Conservation (phyloP, 2,113 vertebrate genomes). For the Bufo bufo region DNA sequence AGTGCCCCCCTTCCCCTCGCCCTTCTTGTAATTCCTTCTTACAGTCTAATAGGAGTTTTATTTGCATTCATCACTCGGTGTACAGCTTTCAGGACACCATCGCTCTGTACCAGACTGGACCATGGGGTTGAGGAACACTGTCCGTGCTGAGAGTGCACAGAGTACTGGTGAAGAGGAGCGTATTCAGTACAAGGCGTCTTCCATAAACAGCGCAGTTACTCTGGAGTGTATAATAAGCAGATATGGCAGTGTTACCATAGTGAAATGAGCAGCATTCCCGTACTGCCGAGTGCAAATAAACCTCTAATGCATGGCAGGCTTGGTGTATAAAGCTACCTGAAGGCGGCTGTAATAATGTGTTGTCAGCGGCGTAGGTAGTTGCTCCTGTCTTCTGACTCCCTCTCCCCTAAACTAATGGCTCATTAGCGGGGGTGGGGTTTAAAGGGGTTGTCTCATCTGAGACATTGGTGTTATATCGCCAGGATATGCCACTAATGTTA, state of each 20-base stretch:
- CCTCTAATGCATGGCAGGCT: neutral
- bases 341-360: neutral
- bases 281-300: neutral
- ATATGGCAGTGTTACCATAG: constrained; percentile 16
- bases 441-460: too few species aligned
- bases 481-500: too few species aligned
- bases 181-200: neutral
- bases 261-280: neutral
- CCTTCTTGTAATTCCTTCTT: neutral
- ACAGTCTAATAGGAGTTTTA: neutral
- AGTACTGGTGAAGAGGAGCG: neutral
- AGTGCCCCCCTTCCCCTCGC: neutral
- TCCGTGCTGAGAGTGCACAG: neutral
- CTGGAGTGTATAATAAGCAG: constrained; percentile 2
- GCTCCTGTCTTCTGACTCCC: neutral
- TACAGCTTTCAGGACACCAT: neutral
- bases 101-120: neutral
- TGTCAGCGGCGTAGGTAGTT: neutral
- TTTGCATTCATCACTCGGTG: neutral
- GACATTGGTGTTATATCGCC: too few species aligned
- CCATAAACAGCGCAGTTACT: neutral
- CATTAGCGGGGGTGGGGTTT: neutral
- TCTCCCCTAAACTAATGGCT: neutral
- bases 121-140: neutral
- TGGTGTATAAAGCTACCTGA: neutral